These are phyloP conservation scores for Hirtodrosophila histrioides DNA, from an alignment of 2,888 invertebrate species.

Conservation along the genomic window DNA sequence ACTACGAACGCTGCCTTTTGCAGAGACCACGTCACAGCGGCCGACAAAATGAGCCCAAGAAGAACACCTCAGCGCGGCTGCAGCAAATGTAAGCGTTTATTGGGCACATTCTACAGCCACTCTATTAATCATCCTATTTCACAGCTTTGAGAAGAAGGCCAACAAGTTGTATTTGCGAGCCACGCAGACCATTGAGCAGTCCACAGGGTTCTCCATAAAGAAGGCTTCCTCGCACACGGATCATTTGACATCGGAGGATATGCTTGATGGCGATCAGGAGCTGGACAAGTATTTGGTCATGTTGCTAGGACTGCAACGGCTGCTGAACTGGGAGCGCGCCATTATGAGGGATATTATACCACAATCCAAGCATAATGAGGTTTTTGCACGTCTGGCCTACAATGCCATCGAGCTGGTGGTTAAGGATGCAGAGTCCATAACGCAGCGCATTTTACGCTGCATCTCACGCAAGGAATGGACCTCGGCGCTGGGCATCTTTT, in stretches of 20 bases:
- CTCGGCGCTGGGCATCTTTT: slow-evolving; percentile 92
- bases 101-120: too few relatives aligned
- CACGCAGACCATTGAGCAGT: slow-evolving; percentile 92
- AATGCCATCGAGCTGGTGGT: slow-evolving; percentile 94
- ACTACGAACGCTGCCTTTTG: slow-evolving; percentile 11
- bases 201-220: slow-evolving; percentile 91
- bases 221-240: slow-evolving; percentile 83
- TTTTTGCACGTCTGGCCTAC: slow-evolving; percentile 92
- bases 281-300: slow-evolving; percentile 93
- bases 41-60: slow-evolving; percentile 89
- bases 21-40: slow-evolving; percentile 85
- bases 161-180: slow-evolving; percentile 93
- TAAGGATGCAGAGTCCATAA: slow-evolving; percentile 93
- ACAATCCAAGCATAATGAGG: slow-evolving; percentile 90
- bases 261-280: slow-evolving; percentile 89
- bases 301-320: slow-evolving; percentile 91
- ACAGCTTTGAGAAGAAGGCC: slow-evolving; percentile 90
- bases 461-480: slow-evolving; percentile 91
- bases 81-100: slow-evolving; percentile 88
- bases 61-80: slow-evolving; percentile 91
- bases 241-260: slow-evolving; percentile 82
- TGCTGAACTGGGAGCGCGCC: slow-evolving; percentile 94
- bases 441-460: slow-evolving; percentile 90
- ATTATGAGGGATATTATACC: slow-evolving; percentile 94
- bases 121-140: neutral